Evolutionary conservation across 2,888 invertebrate species (phyloP), one percentile per base, ranked within the genome.

Genomic region (Dione juno): DNA sequence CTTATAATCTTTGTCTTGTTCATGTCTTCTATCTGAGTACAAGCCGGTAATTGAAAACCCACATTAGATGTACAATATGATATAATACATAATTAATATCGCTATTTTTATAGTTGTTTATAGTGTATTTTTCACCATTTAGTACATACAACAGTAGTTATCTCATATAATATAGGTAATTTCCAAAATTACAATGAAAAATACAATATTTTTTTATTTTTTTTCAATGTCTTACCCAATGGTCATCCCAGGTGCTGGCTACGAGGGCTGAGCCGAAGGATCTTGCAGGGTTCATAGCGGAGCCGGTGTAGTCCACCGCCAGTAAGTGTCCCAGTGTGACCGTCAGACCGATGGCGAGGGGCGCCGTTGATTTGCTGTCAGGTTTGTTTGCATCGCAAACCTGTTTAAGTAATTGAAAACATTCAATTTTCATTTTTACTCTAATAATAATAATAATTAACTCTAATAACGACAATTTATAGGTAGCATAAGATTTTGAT

Each of bases 241-340:
- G 98, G 78, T 97, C 88, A 5, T 90, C 87, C 96, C 97, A 98
- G 41, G 90, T 88, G 73, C 95, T 95, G 76, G 95, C 95, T 70
- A 98, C 95, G 35, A 97, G 95, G 2, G 98, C 97, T 0, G 97
- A 97, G 71, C 98, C 98, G 81, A 98, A 95, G 72, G 97, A 96
- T 74, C 98, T 94, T 0, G 98, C 98, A 0, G 98, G 98, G 91
- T 98, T 98, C 98, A 98, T 98, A 79, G 98, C 96, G 50, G 98
- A 95, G 57, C 98, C 97, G 11, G 98, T 98, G 82, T 95, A 95
- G 89, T 96, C 95, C 82, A 98, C 96, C 14, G 96, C 96, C 68
- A 96, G 95, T 77, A 98, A 92, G 86, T 98, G 98, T 8, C 97
- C 97, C 73, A 97, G 92, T 0, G 96, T 95, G 58, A 98, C 97